These are phyloP conservation scores for Poecilia wingei DNA, from an alignment of 2,797 vertebrate genomes.

Conservation along the genomic window DNA sequence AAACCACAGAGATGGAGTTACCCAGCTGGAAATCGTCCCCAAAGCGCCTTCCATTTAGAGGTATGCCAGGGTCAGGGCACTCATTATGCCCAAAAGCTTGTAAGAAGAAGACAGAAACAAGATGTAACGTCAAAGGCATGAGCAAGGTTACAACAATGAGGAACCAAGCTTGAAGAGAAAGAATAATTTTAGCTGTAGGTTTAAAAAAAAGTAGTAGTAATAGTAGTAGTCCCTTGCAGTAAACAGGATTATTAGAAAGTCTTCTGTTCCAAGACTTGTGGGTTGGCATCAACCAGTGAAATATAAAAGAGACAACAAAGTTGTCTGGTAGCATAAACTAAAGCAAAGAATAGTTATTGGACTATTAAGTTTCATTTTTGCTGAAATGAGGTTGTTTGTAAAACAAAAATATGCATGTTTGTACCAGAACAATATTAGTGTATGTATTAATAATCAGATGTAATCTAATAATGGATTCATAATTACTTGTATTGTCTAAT, in stretches of 20 bases:
- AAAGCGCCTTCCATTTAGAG: slow-evolving; percentile 95
- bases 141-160: slow-evolving; percentile 60
- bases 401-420: background rate
- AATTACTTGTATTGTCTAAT: background rate
- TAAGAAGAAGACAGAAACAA: slow-evolving; percentile 60
- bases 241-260: background rate
- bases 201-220: background rate
- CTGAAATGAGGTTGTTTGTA: background rate
- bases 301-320: background rate
- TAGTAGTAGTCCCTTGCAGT: background rate
- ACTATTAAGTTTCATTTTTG: background rate
- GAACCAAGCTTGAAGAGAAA: slow-evolving; percentile 44
- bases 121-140: slow-evolving; percentile 54
- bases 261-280: background rate
- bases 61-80: slow-evolving; percentile 95
- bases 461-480: background rate
- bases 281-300: background rate
- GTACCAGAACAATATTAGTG: background rate
- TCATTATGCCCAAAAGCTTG: slow-evolving; percentile 97
- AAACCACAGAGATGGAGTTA: slow-evolving; percentile 96
- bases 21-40: slow-evolving; percentile 97
- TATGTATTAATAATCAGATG: background rate
- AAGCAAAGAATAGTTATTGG: background rate
- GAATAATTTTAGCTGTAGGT: slow-evolving; percentile 39
- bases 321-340: background rate